Evolutionary conservation across 2,888 invertebrate species (phyloP).

Genomic region (Zelleria hepariella): DNA sequence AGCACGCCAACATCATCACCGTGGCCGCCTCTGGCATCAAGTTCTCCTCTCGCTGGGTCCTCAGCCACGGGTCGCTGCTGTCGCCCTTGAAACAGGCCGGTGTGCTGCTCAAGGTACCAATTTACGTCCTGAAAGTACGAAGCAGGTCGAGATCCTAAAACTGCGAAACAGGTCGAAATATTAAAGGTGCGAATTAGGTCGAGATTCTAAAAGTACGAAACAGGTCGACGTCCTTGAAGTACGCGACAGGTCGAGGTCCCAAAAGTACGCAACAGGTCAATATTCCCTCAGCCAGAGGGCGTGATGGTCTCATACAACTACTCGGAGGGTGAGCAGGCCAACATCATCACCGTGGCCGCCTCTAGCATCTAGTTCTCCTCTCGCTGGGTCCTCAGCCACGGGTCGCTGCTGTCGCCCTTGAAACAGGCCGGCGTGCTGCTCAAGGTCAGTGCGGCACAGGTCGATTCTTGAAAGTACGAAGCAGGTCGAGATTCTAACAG

Average conservation of each 20-base stretch:
- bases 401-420: slow-evolving; percentile 59
- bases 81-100: no score
- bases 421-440: slow-evolving; percentile 51
- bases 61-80: slow-evolving; percentile 68
- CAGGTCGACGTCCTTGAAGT: no score
- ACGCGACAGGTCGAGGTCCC: no score
- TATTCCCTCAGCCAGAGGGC: slow-evolving; percentile 67
- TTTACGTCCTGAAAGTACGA: no score
- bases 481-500: no score
- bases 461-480: no score
- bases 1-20: slow-evolving; percentile 57
- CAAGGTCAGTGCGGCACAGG: neutral
- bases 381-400: slow-evolving; percentile 70
- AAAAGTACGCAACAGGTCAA: no score
- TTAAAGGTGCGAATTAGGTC: no score
- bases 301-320: slow-evolving; percentile 60
- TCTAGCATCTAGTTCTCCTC: slow-evolving; percentile 67
- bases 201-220: no score
- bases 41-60: slow-evolving; percentile 65
- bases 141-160: no score
- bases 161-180: no score
- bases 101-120: no score
- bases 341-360: slow-evolving; percentile 60
- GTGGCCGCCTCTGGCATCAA: slow-evolving; percentile 67
- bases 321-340: slow-evolving; percentile 45